Conservation (phyloP, 2,888 invertebrate species). For the Drosophila colorata region DNA sequence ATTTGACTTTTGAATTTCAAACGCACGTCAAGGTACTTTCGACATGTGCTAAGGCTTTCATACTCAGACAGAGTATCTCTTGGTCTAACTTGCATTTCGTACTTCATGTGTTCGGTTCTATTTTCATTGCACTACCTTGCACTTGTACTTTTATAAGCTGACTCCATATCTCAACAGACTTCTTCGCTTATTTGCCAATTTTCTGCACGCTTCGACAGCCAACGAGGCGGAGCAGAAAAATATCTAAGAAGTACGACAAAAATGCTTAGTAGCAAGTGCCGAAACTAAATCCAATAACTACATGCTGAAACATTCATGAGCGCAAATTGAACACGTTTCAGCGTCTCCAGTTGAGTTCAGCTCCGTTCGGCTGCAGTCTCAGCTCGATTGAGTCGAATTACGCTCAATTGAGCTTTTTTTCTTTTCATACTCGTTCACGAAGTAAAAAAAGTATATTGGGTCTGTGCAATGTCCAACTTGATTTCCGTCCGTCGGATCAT, state of each 20-base stretch:
- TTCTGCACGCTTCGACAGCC: constrained; percentile 59
- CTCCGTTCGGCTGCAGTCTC: constrained; percentile 38
- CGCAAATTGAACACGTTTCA: constrained; percentile 78
- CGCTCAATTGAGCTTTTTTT: constrained; percentile 21
- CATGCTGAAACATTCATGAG: constrained; percentile 80
- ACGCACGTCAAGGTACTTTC: too few species aligned
- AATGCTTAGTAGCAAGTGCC: constrained; percentile 74
- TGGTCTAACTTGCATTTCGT: constrained; percentile 7
- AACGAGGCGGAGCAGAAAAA: constrained; percentile 26
- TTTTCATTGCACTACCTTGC: background rate
- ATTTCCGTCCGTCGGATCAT: too few species aligned
- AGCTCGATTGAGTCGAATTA: constrained; percentile 55
- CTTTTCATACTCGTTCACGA: too few species aligned
- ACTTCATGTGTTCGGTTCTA: too few species aligned
- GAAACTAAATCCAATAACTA: constrained; percentile 77
- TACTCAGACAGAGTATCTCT: too few species aligned
- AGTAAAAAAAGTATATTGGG: background rate
- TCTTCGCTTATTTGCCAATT: constrained; percentile 68
- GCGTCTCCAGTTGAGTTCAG: constrained; percentile 38
- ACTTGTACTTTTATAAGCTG: constrained; percentile 11
- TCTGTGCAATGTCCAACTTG: background rate
- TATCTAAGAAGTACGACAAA: constrained; percentile 48
- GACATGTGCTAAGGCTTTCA: too few species aligned
- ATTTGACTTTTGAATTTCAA: too few species aligned
- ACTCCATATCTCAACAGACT: constrained; percentile 3